Percentiles rank a stretch among this genome's conserved stretches.
Conservation (phyloP, 2,888 invertebrate genomes). For the Lepeophtheirus nordmannii region DNA sequence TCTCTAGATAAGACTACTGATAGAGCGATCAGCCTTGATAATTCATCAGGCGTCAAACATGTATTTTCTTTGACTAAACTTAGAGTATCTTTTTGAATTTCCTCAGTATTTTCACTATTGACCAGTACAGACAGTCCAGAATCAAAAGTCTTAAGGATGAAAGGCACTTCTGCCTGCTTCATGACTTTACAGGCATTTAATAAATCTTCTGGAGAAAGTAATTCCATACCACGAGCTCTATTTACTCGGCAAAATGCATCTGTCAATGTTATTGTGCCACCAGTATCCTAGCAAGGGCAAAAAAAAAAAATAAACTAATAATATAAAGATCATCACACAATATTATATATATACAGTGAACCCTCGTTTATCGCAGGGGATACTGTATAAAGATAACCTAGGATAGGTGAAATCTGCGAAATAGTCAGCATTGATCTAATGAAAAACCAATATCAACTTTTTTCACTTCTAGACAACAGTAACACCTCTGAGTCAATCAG, state of each 20-base stretch:
- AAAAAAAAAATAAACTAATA: conserved; percentile 14
- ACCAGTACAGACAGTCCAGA: conserved; percentile 93
- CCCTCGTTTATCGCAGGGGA: no score
- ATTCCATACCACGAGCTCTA: conserved; percentile 82
- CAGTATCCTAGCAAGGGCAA: conserved; percentile 49
- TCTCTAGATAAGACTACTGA: conserved; percentile 80
- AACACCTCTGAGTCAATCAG: no score
- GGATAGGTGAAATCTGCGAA: no score
- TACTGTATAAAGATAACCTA: no score
- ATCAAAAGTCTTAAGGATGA: conserved; percentile 66
- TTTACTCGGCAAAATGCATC: conserved; percentile 95
- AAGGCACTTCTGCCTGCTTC: conserved; percentile 46
- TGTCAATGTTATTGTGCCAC: conserved; percentile 89
- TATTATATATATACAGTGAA: not conserved
- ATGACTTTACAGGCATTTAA: conserved; percentile 70
- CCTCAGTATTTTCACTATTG: conserved; percentile 45
- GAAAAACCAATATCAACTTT: no score
- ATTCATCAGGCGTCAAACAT: conserved; percentile 60
- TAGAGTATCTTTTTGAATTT: conserved; percentile 35
- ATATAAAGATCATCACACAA: no score
- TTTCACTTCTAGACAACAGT: no score
- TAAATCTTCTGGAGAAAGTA: conserved; percentile 91
- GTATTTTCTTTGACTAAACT: conserved; percentile 31
- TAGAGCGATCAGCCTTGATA: conserved; percentile 65
- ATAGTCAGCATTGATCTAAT: no score